Conservation (phyloP, 1,140 invertebrate species). For the Acyrthosiphon pisum region DNA sequence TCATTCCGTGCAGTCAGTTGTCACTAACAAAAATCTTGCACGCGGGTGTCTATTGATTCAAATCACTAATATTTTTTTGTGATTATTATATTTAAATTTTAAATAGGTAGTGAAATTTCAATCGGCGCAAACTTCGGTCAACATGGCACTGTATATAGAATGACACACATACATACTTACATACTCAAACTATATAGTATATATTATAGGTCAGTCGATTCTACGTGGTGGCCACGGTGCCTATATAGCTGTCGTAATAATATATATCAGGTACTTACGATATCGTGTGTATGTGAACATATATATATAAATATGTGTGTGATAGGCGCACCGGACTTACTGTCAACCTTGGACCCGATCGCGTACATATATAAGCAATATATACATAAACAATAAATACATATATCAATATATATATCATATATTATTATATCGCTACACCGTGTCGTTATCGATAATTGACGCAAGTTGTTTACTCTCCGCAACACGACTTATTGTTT, state of each 20-base stretch:
- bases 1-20: too few relatives aligned
- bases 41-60: too few relatives aligned
- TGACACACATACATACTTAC: background rate
- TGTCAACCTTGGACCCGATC: slow-evolving; percentile 32
- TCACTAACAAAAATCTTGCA: too few relatives aligned
- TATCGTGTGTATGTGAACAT: background rate
- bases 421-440: background rate
- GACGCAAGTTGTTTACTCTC: slow-evolving; percentile 23
- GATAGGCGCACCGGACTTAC: background rate
- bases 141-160: background rate
- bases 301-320: background rate
- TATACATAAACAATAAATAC: too few relatives aligned
- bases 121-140: background rate
- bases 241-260: background rate
- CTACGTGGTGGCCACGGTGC: background rate
- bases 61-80: background rate
- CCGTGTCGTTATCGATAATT: slow-evolving; percentile 16
- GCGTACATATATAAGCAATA: background rate
- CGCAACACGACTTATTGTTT: slow-evolving; percentile 19
- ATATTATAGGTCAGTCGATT: background rate
- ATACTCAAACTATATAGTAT: too few relatives aligned
- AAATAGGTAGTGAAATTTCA: background rate
- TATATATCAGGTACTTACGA: slow-evolving; percentile 5
- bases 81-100: background rate
- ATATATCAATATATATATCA: background rate